Evolutionary conservation across 2,888 invertebrate genomes (phyloP).

Genomic region (Cheilosia soror): DNA sequence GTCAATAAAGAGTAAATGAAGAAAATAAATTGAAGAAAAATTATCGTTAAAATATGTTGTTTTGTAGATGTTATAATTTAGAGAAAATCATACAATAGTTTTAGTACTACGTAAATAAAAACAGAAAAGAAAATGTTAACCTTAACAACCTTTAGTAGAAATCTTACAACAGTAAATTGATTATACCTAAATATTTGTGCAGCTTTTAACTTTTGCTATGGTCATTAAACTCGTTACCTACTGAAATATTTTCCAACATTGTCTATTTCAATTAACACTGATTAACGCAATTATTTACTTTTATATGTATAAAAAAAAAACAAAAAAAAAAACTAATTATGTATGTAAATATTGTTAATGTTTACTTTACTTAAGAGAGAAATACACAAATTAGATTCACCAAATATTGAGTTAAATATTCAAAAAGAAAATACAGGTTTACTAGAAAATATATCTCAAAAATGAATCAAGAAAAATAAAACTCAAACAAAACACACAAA

Average conservation of each 20-base stretch:
- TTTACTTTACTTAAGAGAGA: slow-evolving; percentile 49
- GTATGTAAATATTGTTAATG: slow-evolving; percentile 26
- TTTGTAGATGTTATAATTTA: slow-evolving; percentile 9
- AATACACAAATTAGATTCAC: slow-evolving; percentile 14
- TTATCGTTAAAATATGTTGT: slow-evolving; percentile 34
- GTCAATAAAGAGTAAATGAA: slow-evolving; percentile 65
- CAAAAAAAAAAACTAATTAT: slow-evolving; percentile 1
- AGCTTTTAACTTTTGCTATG: slow-evolving; percentile 66
- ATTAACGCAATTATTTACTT: slow-evolving; percentile 10
- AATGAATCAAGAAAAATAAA: slow-evolving; percentile 17
- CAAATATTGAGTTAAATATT: slow-evolving; percentile 2
- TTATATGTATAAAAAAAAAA: neutral
- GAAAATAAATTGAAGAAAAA: slow-evolving; percentile 51
- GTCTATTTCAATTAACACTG: slow-evolving; percentile 39
- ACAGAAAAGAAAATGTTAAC: slow-evolving; percentile 1
- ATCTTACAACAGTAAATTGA: neutral
- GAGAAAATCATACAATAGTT: slow-evolving; percentile 5
- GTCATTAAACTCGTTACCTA: slow-evolving; percentile 71
- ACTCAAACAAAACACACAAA: slow-evolving; percentile 59
- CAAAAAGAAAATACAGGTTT: slow-evolving; percentile 16
- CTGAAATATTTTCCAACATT: slow-evolving; percentile 41
- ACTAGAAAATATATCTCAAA: slow-evolving; percentile 37
- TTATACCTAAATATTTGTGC: slow-evolving; percentile 64
- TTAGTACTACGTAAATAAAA: neutral
- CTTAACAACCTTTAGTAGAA: slow-evolving; percentile 32